Percentiles rank a stretch among this genome's conserved stretches.
These are phyloP conservation scores for Flabesymbios commensalis DNA, from an alignment of 2,888 invertebrate species.

Conservation along the genomic window DNA sequence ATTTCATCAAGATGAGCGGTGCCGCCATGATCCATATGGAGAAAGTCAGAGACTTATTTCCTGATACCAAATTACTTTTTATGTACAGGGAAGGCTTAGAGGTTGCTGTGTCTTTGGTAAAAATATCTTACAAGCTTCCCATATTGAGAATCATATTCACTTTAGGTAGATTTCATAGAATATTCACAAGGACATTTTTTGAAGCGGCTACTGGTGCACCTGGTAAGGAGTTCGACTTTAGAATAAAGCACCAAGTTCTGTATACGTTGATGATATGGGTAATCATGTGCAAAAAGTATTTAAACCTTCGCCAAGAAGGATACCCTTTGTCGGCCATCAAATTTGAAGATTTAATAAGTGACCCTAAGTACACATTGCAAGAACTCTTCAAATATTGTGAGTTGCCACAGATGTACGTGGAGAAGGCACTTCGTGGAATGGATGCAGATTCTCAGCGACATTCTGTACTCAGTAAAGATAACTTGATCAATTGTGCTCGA, in stretches of 20 bases:
- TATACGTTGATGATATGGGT: too few species aligned
- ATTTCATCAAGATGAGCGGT: constrained; percentile 15
- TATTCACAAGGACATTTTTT: too few species aligned
- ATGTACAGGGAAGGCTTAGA: constrained; percentile 21
- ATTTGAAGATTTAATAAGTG: constrained; percentile 2
- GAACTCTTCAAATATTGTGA: constrained; percentile 14
- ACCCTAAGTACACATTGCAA: background rate
- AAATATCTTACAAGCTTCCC: constrained; percentile 10
- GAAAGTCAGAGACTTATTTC: constrained; percentile 11
- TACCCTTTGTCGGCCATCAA: constrained; percentile 9
- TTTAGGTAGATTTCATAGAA: too few species aligned
- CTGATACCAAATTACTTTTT: constrained; percentile 14
- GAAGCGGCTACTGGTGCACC: too few species aligned
- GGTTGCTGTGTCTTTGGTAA: constrained; percentile 20
- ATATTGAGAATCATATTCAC: constrained; percentile 5
- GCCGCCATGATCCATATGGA: constrained; percentile 9
- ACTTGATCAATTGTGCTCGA: too few species aligned
- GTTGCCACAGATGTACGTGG: constrained; percentile 5
- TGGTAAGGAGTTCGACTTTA: too few species aligned
- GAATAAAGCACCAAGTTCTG: too few species aligned
- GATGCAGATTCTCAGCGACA: constrained; percentile 20
- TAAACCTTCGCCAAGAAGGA: too few species aligned
- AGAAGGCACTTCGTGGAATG: constrained; percentile 7
- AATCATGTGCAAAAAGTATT: too few species aligned
- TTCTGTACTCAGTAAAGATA: constrained; percentile 12